Evolutionary conservation across 2,888 invertebrate species (phyloP), one percentile per base, ranked within the genome.

Genomic region (Phorcus lineatus): DNA sequence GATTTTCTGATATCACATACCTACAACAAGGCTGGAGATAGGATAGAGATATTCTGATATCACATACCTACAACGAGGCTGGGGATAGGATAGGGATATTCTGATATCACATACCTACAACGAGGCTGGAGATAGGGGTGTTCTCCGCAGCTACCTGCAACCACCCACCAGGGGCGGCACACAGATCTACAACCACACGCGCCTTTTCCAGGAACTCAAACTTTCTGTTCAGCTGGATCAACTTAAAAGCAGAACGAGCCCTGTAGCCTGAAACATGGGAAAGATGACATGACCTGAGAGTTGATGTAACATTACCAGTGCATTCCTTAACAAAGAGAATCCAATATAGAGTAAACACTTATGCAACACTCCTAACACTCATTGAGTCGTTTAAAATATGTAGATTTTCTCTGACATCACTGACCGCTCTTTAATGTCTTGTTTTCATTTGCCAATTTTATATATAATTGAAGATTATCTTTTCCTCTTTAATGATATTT

Each of bases 151-250:
- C 99, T 78, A 99, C 99, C 90, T 95, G 99, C 96, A 99, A 97
- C 99, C 99, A 99, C 88, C 99, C 99, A 91, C 99, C 99, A 0
- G 99, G 99, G 0, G 99, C 99, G 17, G 99, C 99, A 94, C 99
- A 99, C 83, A 99, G 94, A 95, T 99, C 99, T 90, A 99, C 95
- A 88, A 98, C 97, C 95, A 99, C 98, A 94, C 97, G 95, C 0
- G 99, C 97, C 91, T 96, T 96, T 95, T 99, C 97, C 7, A 99
- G 94, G 93, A 99, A 99, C 78, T 97, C 97, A 94, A 97, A 99
- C 93, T 98, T 98, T 84, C 99, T 95, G 94, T 99, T 99, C 77
- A 99, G 93, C 92, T 99, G 99, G 84, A 99, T 97, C 88, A 99
- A 95, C 92, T 99, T 99, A 94, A 99, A 99, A n/a, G 99, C 98